These are phyloP conservation scores for Psittacula derbiana DNA, from an alignment of 2,797 vertebrate genomes.

Conservation along the genomic window DNA sequence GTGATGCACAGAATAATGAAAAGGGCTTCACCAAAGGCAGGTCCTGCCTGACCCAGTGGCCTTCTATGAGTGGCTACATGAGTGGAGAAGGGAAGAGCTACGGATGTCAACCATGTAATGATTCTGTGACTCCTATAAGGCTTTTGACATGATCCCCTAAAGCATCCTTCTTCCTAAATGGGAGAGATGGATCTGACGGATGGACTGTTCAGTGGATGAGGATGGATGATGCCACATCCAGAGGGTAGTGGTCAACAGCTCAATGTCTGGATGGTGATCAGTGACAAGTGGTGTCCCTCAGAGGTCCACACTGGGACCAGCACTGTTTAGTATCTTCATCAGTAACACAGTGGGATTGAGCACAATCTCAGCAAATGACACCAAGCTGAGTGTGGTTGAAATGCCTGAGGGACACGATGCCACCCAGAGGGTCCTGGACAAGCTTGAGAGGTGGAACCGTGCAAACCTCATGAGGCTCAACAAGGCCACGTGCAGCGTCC, in stretches of 20 bases:
- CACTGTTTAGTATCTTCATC: background rate
- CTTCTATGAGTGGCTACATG: background rate
- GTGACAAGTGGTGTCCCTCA: background rate
- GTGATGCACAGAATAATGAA: background rate
- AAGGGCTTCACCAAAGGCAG: background rate
- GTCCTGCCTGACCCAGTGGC: background rate
- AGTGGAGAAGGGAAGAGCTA: background rate
- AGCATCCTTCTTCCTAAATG: background rate
- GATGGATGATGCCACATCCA: background rate
- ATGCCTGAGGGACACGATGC: background rate
- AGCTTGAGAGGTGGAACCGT: accelerated
- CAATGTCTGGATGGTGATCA: background rate
- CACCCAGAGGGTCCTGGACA: background rate
- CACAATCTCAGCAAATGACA: background rate
- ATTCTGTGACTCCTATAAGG: background rate
- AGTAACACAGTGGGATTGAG: accelerated
- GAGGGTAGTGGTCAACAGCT: background rate
- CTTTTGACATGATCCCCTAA: background rate
- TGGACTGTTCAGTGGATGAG: background rate
- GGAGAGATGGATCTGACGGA: background rate
- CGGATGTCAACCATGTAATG: background rate
- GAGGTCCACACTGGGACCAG: background rate
- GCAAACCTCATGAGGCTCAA: background rate
- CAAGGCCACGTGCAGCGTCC: background rate
- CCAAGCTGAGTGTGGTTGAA: background rate